A percentile compares a stretch with the other conserved stretches of the same genome.
Conservation (phyloP, 2,888 invertebrate species). For the Caenorhabditis zanzibari region DNA sequence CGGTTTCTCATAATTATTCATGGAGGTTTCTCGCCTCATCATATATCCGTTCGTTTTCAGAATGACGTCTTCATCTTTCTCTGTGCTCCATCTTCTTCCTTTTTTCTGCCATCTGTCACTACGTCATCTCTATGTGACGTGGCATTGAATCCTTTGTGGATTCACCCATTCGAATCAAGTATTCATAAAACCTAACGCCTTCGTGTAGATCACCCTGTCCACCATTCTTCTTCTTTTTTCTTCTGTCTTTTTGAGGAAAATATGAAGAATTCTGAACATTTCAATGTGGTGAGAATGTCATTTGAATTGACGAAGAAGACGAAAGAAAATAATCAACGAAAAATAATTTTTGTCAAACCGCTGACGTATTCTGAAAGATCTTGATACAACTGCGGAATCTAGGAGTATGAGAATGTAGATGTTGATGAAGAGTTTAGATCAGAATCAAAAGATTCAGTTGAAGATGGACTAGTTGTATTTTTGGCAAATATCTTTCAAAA, state of each 20-base stretch:
- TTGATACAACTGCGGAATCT: not conserved
- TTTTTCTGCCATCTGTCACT: constrained; percentile 20
- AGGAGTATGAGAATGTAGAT: not conserved
- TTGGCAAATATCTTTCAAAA: too few relatives aligned
- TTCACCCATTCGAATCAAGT: constrained; percentile 20
- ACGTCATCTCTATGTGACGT: constrained; percentile 28
- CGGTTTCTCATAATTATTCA: constrained; percentile 23
- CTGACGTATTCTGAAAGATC: not conserved
- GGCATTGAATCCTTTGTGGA: not conserved
- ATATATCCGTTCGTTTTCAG: constrained; percentile 5
- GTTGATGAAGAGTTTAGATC: not conserved
- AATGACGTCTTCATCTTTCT: constrained; percentile 30
- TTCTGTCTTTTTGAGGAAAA: not conserved
- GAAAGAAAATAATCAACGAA: constrained; percentile 3
- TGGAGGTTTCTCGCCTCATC: constrained; percentile 7
- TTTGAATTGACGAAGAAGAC: not conserved
- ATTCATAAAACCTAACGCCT: constrained; percentile 32
- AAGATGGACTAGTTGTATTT: too few relatives aligned
- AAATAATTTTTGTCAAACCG: not conserved
- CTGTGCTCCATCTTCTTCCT: constrained; percentile 2
- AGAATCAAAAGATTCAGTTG: not conserved
- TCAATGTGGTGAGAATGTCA: not conserved
- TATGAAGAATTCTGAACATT: not conserved
- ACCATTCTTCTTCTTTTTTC: not conserved
- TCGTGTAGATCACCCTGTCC: constrained; percentile 7